Conservation (phyloP, 2,113 vertebrate genomes). For the Pangasianodon hypophthalmus region DNA sequence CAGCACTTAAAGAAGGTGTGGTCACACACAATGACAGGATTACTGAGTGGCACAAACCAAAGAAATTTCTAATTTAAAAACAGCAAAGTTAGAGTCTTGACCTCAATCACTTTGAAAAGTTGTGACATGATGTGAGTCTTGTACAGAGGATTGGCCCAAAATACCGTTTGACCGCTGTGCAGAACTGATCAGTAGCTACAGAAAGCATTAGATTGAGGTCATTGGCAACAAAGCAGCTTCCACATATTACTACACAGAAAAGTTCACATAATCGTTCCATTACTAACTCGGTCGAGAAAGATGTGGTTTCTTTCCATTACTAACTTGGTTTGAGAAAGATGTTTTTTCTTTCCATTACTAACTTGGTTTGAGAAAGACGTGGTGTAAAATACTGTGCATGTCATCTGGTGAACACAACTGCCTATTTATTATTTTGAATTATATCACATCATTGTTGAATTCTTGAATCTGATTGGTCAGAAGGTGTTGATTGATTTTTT, state of each 20-base stretch:
- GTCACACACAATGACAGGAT: not conserved
- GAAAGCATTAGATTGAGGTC: not conserved
- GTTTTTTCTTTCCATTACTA: not conserved
- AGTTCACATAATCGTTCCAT: not conserved
- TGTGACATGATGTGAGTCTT: not conserved
- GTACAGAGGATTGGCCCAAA: not conserved
- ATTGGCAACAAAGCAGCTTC: not conserved
- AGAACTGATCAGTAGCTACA: constrained; percentile 19
- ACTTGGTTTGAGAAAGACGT: not conserved
- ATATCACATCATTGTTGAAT: not conserved
- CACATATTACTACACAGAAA: constrained; percentile 8
- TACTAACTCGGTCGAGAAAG: too few species aligned
- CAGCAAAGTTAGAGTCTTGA: constrained; percentile 2
- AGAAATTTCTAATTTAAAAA: constrained; percentile 4
- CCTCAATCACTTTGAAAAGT: not conserved
- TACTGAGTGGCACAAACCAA: not conserved
- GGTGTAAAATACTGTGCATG: not conserved
- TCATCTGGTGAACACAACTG: not conserved
- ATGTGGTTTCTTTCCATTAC: not conserved
- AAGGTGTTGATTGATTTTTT: not conserved
- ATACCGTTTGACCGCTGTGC: not conserved
- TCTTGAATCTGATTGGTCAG: not conserved
- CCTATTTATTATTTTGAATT: not conserved
- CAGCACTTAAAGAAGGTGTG: not conserved
- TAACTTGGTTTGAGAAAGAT: too few species aligned